phyloP scores from a whole-genome alignment of 2,113 vertebrate genomes.

The Lagopus leucura region DNA sequence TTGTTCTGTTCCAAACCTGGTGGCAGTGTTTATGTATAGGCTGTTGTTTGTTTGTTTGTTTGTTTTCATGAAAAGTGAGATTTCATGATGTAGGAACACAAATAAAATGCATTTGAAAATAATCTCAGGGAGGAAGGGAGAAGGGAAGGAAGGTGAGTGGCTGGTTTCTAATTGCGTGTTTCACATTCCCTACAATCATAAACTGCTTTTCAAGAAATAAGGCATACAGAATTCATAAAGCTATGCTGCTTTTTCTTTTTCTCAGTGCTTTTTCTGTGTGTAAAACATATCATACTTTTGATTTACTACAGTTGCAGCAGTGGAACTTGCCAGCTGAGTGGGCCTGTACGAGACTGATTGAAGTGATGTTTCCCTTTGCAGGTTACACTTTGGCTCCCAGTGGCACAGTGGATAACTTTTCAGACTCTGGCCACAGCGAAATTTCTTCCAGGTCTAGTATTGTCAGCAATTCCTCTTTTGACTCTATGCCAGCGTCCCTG shows the following conservation, averaged over 20 bases:
- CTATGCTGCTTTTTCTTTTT: not conserved
- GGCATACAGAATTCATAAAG: not conserved
- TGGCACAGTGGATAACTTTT: conserved; percentile 90
- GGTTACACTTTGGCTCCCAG: conserved; percentile 86
- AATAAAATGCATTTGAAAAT: not conserved
- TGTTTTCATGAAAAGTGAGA: not conserved
- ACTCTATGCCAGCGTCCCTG: conserved; percentile 82
- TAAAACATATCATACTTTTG: not conserved
- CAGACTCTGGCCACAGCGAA: conserved; percentile 96
- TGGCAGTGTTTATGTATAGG: not conserved
- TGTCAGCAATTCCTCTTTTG: conserved; percentile 97
- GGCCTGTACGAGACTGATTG: not conserved
- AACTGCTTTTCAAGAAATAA: not conserved
- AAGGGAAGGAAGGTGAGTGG: not conserved
- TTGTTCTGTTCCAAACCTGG: not conserved
- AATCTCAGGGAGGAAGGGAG: not conserved
- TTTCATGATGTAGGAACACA: not conserved
- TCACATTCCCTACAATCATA: not conserved
- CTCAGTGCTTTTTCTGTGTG: not conserved
- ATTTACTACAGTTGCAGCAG: not conserved
- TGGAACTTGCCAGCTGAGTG: not conserved
- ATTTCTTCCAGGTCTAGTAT: conserved; percentile 97
- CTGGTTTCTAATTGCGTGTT: not conserved
- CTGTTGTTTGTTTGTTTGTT: not conserved
- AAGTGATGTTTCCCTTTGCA: conserved; percentile 60